Base-by-base conservation (phyloP, 2,797 vertebrate genomes). In the Gobionotothen gibberifrons region DNA sequence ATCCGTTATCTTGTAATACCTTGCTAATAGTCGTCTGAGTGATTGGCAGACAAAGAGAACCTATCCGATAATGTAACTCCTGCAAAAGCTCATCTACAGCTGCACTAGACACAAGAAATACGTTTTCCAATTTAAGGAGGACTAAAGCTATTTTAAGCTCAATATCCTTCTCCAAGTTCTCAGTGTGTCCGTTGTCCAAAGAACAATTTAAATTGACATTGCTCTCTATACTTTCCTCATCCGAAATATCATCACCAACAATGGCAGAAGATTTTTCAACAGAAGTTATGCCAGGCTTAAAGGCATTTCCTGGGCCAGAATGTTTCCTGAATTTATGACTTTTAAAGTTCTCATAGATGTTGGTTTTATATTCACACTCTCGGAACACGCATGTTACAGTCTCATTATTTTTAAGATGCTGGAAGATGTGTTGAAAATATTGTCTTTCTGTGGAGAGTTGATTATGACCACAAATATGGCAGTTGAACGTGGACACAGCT, bases 241-340 rank as follows among this genome's bases (percentile, higher is more conserved):
- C 17, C 53, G 17, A 77, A 67, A 72, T 72, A 39, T 51, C 57
- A 49, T 36, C 56, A 12, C 63, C 11, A 72, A 55, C 15, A 73
- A 22, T 58, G 12, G 44, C 69, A 72, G 22, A 57, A 17, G 52
- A 46, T 62, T 72, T 36, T 72, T 73, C 40, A 69, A 57, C 51
- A 57, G 36, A 68, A 78, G 1, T 26, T 55, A 72, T 44, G 0
- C 15, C 61, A 39, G 43, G 56, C 17, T 71, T 71, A 52, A 76
- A 65, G 19, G 3, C 40, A 17, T 58, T 68, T 9, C 12, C 47
- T 49, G 49, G 61, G 12, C 40, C 49, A 49, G 69, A 76, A 19
- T 77, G 79, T 77, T 69, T 74, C 60, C 61, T 71, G 56, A 29
- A 80, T 59, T 74, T 70, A 39, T 74, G 77, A 74, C 55, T 80